Evolutionary conservation across 2,113 vertebrate species (phyloP), one percentile per base, ranked within the genome.

Genomic region (Aegithalos caudatus): DNA sequence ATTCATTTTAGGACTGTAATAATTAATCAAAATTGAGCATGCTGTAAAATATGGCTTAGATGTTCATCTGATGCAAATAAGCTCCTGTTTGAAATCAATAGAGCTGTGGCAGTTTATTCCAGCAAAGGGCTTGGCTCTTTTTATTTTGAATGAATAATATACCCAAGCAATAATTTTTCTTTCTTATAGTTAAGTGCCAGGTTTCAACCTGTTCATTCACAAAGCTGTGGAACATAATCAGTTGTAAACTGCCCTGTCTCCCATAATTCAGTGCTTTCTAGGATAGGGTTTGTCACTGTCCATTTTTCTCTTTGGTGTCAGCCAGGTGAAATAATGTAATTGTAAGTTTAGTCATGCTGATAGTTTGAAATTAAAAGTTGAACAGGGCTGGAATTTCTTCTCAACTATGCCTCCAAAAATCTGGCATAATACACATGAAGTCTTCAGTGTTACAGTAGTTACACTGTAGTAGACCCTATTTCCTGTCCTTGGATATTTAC

Each of bases 21-120:
- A 88, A 85, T 91, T 96, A 94, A 93, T 95, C 79, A 96, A 92
- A 92, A 77, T 57, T 17, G 25, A 58, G 13, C 67, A n/a, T 56
- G 22, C 56, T 90, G 50, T 94, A 71, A 96, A 94, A 92, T 87
- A 95, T 40, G 35, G 24, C 71, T 82, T 90, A 48, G 81, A 77
- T 86, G 71, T 91, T 96, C 81, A 74, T 70, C 79, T 0, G 21
- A 92, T 92, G 67, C 76, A 96, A 93, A 97, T 86, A 64, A 90
- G 64, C 33, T 92, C 64, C 73, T 83, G 58, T 91, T 88, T 93
- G 74, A 94, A 94, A 95, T 96, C 85, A 92, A 40, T 77, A 90
- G 76, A 95, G 29, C 93, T 66, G 47, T 73, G 71, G 44, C 47
- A 86, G 51, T 94, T 94, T 62, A 85, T 77, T 66, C 62, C 78